Percentiles rank a stretch among this genome's conserved stretches.
phyloP scores from a whole-genome alignment of 2,888 invertebrate genomes.

The Stomorhina lunata region DNA sequence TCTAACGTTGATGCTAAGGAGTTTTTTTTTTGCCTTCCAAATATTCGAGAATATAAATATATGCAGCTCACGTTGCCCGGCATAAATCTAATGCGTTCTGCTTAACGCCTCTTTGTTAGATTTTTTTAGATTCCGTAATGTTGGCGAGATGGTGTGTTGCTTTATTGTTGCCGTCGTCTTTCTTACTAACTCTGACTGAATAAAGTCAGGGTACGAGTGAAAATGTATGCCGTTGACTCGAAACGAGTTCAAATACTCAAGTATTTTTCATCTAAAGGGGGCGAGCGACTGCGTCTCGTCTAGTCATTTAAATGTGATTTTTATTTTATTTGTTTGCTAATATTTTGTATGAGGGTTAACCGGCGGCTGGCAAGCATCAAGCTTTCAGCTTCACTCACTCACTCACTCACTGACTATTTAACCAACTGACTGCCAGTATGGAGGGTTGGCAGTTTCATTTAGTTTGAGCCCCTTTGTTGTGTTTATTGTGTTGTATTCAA shows the following conservation, averaged over 20 bases:
- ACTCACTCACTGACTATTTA: conserved; percentile 22
- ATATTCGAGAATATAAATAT: conserved; percentile 73
- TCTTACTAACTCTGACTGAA: conserved; percentile 20
- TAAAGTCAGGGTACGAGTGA: conserved; percentile 10
- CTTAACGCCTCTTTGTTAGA: conserved; percentile 71
- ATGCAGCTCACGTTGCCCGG: conserved; percentile 78
- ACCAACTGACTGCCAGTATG: conserved; percentile 33
- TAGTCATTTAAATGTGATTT: conserved; percentile 62
- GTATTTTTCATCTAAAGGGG: conserved; percentile 21
- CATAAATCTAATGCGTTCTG: conserved; percentile 78
- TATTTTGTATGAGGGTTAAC: conserved; percentile 25
- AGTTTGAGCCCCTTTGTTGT: no score
- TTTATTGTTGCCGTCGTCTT: conserved; percentile 60
- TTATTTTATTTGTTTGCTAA: conserved; percentile 55
- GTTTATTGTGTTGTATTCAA: conserved; percentile 17
- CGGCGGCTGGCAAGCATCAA: neutral
- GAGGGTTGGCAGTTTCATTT: no score
- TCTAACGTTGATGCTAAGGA: conserved; percentile 41
- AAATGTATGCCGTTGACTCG: conserved; percentile 46
- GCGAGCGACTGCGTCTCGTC: conserved; percentile 53
- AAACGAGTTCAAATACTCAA: neutral
- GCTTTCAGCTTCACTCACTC: neutral
- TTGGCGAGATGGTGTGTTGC: conserved; percentile 52
- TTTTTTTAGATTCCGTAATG: conserved; percentile 57
- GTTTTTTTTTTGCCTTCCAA: conserved; percentile 14